Percentiles rank a stretch among this genome's conserved stretches.
phyloP scores from a whole-genome alignment of 2,888 invertebrate species.

The Andrena dorsata region DNA sequence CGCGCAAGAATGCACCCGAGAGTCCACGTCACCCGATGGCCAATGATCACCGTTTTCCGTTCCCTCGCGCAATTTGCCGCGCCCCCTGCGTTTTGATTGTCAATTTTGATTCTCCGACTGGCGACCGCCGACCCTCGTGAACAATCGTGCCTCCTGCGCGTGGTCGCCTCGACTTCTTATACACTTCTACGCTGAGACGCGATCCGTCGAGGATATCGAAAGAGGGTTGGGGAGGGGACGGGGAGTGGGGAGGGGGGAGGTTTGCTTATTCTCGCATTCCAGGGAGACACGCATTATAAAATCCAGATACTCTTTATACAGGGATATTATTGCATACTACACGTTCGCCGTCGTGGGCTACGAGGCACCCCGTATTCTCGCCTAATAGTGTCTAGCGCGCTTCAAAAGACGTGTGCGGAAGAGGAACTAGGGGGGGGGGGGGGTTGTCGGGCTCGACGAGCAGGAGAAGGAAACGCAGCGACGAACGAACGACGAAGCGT shows the following conservation, averaged over 20 bases:
- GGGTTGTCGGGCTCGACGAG: constrained; percentile 3
- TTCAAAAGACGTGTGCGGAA: constrained; percentile 30
- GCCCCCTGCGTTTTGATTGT: constrained; percentile 56
- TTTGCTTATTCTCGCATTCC: constrained; percentile 48
- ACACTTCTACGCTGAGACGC: constrained; percentile 31
- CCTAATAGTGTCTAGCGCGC: constrained; percentile 48
- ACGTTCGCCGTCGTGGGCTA: constrained; percentile 69
- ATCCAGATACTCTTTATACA: constrained; percentile 73
- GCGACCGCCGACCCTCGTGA: constrained; percentile 44
- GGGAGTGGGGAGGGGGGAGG: constrained; percentile 11
- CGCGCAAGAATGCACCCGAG: constrained; percentile 35
- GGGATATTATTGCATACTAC: constrained; percentile 79
- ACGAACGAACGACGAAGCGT: not conserved
- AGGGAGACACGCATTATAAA: constrained; percentile 68
- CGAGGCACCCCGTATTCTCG: constrained; percentile 56
- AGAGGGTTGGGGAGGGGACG: constrained; percentile 12
- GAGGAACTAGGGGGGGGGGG: constrained; percentile 43
- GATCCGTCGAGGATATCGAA: constrained; percentile 21
- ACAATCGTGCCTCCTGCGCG: constrained; percentile 26
- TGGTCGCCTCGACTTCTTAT: constrained; percentile 13
- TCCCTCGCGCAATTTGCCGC: not conserved
- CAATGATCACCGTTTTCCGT: not conserved
- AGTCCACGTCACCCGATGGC: constrained; percentile 26
- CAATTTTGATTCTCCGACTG: constrained; percentile 50
- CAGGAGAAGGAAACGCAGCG: constrained; percentile 24